Percentiles rank a stretch among this genome's conserved stretches.
Evolutionary conservation across 2,797 vertebrate species (phyloP).

Genomic region (Sardinella longiceps): DNA sequence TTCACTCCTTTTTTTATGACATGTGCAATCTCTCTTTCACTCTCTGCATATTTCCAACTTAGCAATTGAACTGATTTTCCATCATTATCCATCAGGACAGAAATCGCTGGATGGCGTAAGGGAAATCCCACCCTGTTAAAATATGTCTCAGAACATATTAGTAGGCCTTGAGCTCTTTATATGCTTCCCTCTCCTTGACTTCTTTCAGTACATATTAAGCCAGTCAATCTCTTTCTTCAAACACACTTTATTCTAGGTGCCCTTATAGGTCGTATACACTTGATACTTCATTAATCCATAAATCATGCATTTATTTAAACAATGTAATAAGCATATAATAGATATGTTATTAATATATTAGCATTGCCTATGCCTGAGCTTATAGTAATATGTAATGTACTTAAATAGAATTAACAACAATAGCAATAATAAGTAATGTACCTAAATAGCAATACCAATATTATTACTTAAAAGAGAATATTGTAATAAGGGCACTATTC

Average conservation of each 20-base stretch:
- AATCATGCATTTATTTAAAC: neutral
- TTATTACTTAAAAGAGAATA: neutral
- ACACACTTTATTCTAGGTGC: constrained; percentile 1
- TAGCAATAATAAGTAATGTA: neutral
- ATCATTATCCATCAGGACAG: constrained; percentile 51
- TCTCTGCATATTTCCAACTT: constrained; percentile 7
- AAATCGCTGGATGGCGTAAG: constrained; percentile 53
- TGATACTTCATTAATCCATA: neutral
- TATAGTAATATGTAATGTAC: neutral
- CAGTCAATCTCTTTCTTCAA: constrained; percentile 45
- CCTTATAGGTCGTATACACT: neutral
- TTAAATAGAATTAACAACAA: neutral
- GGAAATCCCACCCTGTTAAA: constrained; percentile 58
- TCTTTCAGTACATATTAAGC: constrained; percentile 54
- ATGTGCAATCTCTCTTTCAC: constrained; percentile 55
- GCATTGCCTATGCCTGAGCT: neutral
- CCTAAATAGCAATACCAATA: no score
- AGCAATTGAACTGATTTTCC: constrained; percentile 52
- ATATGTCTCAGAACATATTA: constrained; percentile 54
- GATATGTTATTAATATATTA: neutral
- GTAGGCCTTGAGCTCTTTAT: constrained; percentile 33
- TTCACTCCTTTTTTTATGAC: constrained; percentile 12
- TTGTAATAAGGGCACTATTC: neutral
- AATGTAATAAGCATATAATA: neutral
- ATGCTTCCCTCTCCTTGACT: constrained; percentile 25